A percentile compares a stretch with the other conserved stretches of the same genome.
Evolutionary conservation across 2,797 vertebrate species (phyloP).

Genomic region (Remorina albescens): DNA sequence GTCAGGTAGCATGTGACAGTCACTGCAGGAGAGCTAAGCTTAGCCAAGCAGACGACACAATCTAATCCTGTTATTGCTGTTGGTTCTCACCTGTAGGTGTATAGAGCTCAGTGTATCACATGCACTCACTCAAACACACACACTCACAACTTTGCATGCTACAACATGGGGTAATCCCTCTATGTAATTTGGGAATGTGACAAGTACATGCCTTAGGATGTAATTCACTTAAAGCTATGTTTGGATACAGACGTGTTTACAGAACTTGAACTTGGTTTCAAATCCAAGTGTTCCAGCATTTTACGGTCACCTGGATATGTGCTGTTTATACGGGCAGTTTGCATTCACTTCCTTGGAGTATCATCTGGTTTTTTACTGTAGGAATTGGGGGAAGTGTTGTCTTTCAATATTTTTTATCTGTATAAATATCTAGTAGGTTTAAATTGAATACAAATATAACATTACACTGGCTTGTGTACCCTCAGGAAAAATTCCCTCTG

Average conservation of each 20-base stretch:
- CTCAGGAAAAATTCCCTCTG: not conserved
- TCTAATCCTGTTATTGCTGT: conserved; percentile 80
- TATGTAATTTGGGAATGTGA: conserved; percentile 34
- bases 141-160: not conserved
- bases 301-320: not conserved
- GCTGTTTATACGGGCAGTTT: not conserved
- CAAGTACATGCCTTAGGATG: conserved; percentile 1
- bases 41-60: conserved; percentile 43
- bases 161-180: conserved; percentile 18
- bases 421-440: not conserved
- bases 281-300: not conserved
- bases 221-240: conserved; percentile 34
- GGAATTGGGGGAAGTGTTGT: not conserved
- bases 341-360: not conserved
- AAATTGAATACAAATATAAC: not conserved
- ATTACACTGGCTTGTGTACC: not conserved
- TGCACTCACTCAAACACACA: not conserved
- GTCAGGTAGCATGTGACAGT: conserved; percentile 62
- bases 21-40: conserved; percentile 62
- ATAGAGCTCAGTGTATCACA: conserved; percentile 31
- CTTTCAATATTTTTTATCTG: not conserved
- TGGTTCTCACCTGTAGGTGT: conserved; percentile 66
- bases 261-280: conserved; percentile 5
- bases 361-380: not conserved
- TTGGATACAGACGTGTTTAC: not conserved